Evolutionary conservation across 2,888 invertebrate species (phyloP).

Genomic region (Marasmarcha lunaedactyla): DNA sequence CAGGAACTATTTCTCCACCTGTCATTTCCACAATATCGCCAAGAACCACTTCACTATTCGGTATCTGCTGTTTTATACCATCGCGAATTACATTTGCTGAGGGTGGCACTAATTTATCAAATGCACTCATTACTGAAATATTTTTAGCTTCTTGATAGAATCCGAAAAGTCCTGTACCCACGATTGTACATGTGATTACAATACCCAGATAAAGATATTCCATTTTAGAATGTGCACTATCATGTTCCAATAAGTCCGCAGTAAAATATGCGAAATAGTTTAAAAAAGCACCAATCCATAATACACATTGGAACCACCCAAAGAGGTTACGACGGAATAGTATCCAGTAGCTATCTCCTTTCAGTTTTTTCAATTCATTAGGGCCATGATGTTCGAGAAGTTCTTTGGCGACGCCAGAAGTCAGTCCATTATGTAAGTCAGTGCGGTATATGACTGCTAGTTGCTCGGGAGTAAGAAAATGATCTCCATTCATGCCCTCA

Average conservation of each 20-base stretch:
- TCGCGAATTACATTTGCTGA: constrained; percentile 78
- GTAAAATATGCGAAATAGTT: constrained; percentile 70
- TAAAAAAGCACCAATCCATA: constrained; percentile 76
- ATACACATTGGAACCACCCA: constrained; percentile 77
- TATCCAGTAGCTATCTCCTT: constrained; percentile 72
- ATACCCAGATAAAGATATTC: constrained; percentile 54
- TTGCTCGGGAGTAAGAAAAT: constrained; percentile 49
- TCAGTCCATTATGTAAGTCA: constrained; percentile 60
- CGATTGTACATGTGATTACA: constrained; percentile 42
- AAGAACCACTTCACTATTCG: constrained; percentile 76
- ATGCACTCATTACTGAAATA: constrained; percentile 85
- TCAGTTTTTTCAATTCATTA: constrained; percentile 71
- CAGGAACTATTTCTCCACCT: constrained; percentile 87
- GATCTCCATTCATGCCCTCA: constrained; percentile 50
- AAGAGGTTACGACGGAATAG: constrained; percentile 76
- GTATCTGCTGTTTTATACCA: constrained; percentile 68
- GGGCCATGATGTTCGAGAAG: constrained; percentile 68
- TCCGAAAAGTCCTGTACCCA: constrained; percentile 67
- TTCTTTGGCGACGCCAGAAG: constrained; percentile 59
- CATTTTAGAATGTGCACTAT: constrained; percentile 27
- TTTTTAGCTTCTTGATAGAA: constrained; percentile 75
- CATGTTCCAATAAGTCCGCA: background rate
- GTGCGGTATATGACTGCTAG: constrained; percentile 55
- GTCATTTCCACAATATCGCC: constrained; percentile 87
- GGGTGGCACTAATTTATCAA: constrained; percentile 83